These are phyloP conservation scores for Hoplodrina ambigua DNA, from an alignment of 2,888 invertebrate genomes.

Conservation along the genomic window DNA sequence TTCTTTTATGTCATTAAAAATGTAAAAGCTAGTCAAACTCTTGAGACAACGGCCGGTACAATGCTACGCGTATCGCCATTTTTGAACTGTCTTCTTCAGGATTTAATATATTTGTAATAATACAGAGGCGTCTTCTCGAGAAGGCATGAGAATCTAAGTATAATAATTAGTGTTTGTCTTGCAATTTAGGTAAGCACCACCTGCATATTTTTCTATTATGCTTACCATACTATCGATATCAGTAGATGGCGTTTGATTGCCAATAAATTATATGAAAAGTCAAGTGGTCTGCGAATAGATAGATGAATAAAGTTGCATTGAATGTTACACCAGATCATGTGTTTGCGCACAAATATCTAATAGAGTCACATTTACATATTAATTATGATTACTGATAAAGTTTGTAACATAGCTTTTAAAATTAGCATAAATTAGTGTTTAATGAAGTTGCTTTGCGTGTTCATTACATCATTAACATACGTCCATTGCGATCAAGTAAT, in stretches of 20 bases:
- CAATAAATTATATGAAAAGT: conserved; percentile 39
- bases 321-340: conserved; percentile 9
- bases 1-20: too few relatives aligned
- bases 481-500: conserved; percentile 19
- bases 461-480: conserved; percentile 1
- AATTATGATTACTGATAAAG: conserved; percentile 8
- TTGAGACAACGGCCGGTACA: too few relatives aligned
- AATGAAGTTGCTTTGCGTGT: neutral
- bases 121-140: too few relatives aligned
- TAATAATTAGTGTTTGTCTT: too few relatives aligned
- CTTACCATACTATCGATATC: conserved; percentile 22
- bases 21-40: too few relatives aligned
- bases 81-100: too few relatives aligned
- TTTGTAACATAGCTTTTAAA: conserved; percentile 1
- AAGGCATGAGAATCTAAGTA: too few relatives aligned
- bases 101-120: too few relatives aligned
- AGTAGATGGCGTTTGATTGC: conserved; percentile 44
- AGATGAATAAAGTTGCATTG: conserved; percentile 8
- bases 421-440: conserved; percentile 5
- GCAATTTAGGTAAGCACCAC: neutral
- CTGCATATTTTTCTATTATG: neutral
- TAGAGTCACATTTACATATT: conserved; percentile 1
- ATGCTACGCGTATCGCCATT: too few relatives aligned
- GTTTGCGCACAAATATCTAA: conserved; percentile 8
- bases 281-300: conserved; percentile 32